Percentiles rank a stretch among this genome's conserved stretches.
phyloP scores from a whole-genome alignment of 2,113 vertebrate species.

The Cnemophilus loriae region DNA sequence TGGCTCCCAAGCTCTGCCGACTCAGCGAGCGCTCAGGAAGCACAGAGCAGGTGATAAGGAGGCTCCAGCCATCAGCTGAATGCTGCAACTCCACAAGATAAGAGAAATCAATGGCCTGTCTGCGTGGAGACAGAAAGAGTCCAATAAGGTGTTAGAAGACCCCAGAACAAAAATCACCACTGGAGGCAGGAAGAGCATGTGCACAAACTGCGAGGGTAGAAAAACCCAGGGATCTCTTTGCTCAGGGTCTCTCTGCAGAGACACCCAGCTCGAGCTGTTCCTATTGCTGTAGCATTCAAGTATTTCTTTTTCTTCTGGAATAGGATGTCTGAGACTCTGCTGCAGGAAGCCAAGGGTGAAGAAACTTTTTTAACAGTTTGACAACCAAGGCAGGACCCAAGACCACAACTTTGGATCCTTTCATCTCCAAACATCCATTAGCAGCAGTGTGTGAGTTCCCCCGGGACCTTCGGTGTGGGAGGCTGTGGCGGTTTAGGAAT shows the following conservation, averaged over 20 bases:
- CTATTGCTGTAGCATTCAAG: neutral
- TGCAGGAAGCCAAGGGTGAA: neutral
- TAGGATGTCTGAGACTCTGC: neutral
- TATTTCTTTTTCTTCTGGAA: accelerated
- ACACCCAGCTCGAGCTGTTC: neutral
- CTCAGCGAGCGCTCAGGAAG: accelerated
- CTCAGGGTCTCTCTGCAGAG: too few relatives aligned
- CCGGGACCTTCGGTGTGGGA: neutral
- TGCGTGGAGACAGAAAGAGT: neutral
- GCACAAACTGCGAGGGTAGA: neutral
- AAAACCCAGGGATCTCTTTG: neutral
- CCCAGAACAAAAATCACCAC: neutral
- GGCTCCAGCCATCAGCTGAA: neutral
- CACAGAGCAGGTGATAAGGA: neutral
- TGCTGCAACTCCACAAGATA: neutral
- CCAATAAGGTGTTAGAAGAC: neutral
- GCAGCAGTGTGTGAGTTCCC: accelerated
- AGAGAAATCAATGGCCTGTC: neutral
- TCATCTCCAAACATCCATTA: neutral
- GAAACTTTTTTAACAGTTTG: neutral
- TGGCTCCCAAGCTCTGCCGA: neutral
- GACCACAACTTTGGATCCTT: neutral
- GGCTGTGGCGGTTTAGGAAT: neutral
- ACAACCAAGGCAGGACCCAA: neutral
- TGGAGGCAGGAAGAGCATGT: neutral